Evolutionary conservation across 2,797 vertebrate genomes (phyloP), one percentile per base, ranked within the genome.

Genomic region (Amphiprion clarkii): DNA sequence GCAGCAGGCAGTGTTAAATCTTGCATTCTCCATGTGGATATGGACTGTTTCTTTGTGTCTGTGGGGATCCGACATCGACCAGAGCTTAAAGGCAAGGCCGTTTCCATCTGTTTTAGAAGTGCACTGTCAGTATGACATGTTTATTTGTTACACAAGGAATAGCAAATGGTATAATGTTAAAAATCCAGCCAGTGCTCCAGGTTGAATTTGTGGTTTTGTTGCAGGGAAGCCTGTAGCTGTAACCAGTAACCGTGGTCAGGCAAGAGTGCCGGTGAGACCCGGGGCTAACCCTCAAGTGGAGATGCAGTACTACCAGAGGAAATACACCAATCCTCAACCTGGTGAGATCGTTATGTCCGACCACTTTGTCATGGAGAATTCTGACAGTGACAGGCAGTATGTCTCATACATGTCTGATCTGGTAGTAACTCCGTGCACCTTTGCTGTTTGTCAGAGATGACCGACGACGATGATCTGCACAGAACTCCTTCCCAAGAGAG

Each of bases 1-100:
- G 19, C 71, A 56, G 9, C 72, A 16, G 10, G 60, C 3, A 85
- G 79, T 67, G 90, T 95, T 71, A 93, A 96, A 89, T 96, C 96
- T 59, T 99, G 97, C 89, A 96, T 99, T 86, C 95, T 99, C 89
- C 98, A 99, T 74, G 96, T 99, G 86, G 98, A 99, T 94, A 99
- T 99, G 98, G 98, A 99, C 93, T 99, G 98, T 93, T 99, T 99
- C 93, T 99, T 99, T 95, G 98, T 98, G 57, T 99, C 98, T 70
- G 98, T 99, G 84, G 98, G 97, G 90, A 97, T 99, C 85, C 95
- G 97, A 90, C 94, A 98, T 89, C 94, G 95, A 81, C 96, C 97
- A 52, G 97, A 99, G 77, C 96, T 99, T 83, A 97, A 95, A 96
- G 98, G 98, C 95, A 83, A 94, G 62, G 7, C 25, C 0, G 2